These are phyloP conservation scores for Troilus luridus DNA, from an alignment of 2,888 invertebrate genomes.

Conservation along the genomic window DNA sequence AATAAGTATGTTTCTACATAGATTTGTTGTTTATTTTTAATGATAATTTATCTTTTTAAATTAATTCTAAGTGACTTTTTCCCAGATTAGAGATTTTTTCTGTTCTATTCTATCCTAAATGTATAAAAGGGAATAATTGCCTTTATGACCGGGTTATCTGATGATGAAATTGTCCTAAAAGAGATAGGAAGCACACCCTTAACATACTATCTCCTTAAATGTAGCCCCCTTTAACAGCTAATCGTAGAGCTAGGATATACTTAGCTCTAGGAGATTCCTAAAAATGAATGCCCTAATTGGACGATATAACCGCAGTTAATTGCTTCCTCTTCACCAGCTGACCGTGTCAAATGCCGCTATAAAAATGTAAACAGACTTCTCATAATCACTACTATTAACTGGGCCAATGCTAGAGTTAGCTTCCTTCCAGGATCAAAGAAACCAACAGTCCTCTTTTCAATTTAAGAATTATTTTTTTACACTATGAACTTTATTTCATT, in stretches of 20 bases:
- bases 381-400: not conserved
- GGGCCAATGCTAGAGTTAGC: not conserved
- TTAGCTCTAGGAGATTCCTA: not conserved
- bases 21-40: no score
- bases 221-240: not conserved
- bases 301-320: not conserved
- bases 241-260: not conserved
- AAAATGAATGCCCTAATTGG: constrained; percentile 7
- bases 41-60: no score
- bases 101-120: not conserved
- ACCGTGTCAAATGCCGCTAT: constrained; percentile 3
- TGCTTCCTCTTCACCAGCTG: not conserved
- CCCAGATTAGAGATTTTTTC: no score
- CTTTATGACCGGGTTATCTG: not conserved
- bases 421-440: not conserved
- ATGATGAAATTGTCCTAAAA: not conserved
- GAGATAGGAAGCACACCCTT: not conserved
- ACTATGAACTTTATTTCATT: no score
- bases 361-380: not conserved
- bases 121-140: not conserved
- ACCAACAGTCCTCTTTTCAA: not conserved
- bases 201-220: not conserved
- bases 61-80: no score
- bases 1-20: no score
- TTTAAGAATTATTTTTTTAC: no score